A percentile compares a stretch with the other conserved stretches of the same genome.
phyloP scores from a whole-genome alignment of 2,113 vertebrate genomes.

The Rhinichthys klamathensis region DNA sequence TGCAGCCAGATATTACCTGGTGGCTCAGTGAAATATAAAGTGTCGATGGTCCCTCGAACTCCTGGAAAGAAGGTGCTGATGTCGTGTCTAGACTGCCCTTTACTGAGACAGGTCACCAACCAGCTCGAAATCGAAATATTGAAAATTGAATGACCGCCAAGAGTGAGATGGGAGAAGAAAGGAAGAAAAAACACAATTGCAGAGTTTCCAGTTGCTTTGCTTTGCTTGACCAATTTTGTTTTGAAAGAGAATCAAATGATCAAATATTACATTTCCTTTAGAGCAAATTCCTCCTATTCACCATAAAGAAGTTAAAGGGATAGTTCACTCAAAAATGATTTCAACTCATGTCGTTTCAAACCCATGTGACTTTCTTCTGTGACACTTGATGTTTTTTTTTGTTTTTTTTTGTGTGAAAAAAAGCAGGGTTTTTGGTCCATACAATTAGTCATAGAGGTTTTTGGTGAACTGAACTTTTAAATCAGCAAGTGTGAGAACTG shows the following conservation, averaged over 20 bases:
- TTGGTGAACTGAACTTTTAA: not conserved
- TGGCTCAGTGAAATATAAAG: conserved; percentile 74
- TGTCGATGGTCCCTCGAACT: conserved; percentile 70
- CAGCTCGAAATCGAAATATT: conserved; percentile 19
- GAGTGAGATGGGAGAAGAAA: not conserved
- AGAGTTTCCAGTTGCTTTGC: not conserved
- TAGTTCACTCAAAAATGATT: too few relatives aligned
- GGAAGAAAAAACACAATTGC: not conserved
- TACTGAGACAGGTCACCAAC: conserved; percentile 74
- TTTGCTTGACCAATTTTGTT: not conserved
- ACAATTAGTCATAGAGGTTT: not conserved
- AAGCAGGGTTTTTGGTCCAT: too few relatives aligned
- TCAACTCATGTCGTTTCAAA: not conserved
- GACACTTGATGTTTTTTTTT: not conserved
- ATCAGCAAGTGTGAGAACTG: not conserved
- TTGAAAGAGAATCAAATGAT: not conserved
- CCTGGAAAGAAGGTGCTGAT: conserved; percentile 74
- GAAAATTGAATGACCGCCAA: not conserved
- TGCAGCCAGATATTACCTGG: conserved; percentile 49
- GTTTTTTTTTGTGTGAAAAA: too few relatives aligned
- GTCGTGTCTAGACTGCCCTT: conserved; percentile 74
- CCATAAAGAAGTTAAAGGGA: not conserved
- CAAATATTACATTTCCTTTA: not conserved
- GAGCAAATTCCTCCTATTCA: too few relatives aligned
- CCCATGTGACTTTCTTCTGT: not conserved